Evolutionary conservation across 2,888 invertebrate species (phyloP), one percentile per base, ranked within the genome.

Genomic region (Nasonia oneida): DNA sequence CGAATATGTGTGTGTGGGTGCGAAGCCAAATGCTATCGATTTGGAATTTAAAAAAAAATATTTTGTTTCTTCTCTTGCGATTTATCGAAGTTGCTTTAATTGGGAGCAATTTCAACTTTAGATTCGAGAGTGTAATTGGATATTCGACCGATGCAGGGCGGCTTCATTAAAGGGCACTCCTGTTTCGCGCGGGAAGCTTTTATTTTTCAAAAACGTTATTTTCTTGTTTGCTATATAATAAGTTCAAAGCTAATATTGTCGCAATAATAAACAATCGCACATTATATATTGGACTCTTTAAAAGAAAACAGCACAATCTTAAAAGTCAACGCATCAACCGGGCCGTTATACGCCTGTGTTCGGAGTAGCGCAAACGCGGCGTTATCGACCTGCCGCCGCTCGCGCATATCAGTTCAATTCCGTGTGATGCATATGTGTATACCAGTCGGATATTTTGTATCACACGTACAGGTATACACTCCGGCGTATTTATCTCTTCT

Each of bases 361-460:
- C 50, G 75, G 82, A 90, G 37, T 37, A 37, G 93, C 93, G 93
- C 93, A 93, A 93, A 92, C 93, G 90, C 93, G 88, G 89, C 89
- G 88, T 90, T 93, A 93, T 93, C 93, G 92, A 93, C 91, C 92
- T 87, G 88, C 81, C 76, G 82, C 18, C n/a, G 0, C 33, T 15
- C 37, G 84, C 85, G 73, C 15, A 37, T 37, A 37, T 37, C 37
- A 50, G 15, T 50, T 80, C 42, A 77, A 84, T 42, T 39, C 70
- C 50, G 37, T 12, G 39, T 37, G 37, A 70, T 37, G 37, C 37
- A 70, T 50, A 70, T 50, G 37, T 33, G 53, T 18, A 14, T 39
- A 39, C 53, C 23, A 29, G 4, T 79, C 29, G 1, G 29, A n/a
- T 23, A 64, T n/a, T 37, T 33, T 81, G 18, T 81, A 73, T 80